Base-by-base conservation (phyloP, 2,113 vertebrate genomes). In the Addax nasomaculatus region DNA sequence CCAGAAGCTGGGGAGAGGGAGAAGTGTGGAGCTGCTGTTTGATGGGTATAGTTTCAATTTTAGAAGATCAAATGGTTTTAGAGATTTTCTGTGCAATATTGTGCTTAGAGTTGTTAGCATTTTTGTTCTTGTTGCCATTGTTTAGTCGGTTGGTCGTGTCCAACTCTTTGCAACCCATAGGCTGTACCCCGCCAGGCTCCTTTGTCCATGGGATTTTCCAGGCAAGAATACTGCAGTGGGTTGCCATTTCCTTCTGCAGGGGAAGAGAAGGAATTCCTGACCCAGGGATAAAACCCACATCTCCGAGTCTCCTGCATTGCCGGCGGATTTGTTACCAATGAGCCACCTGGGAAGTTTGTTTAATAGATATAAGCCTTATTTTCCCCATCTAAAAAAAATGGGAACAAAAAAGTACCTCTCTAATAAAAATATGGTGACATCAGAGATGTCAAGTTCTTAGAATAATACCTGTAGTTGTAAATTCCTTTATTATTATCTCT, bases 241-340 rank as follows among this genome's bases (percentile, higher is more conserved):
- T 39, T 73, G 5, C n/a, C 19, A 23, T 39, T 39, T 39, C 67
- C n/a, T 73, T 39, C 67, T 39, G n/a, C 67, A 73, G n/a, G 19
- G 67, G 19, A 73, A n/a, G 33, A 67, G 64, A 67, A 67, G 64
- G 4, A 17, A 36, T 73, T 73, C n/a, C n/a, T 39, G n/a, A 73
- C n/a, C 19, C 19, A 11, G 17, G 67, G 19, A 73, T 73, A 21
- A 73, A 73, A 73, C 17, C 67, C 19, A 39, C n/a, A 73, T 17
- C 8, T 36, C 64, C 2, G 0, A 67, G 33, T 67, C 19, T 39
- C 67, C 67, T 73, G 19, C n/a, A 73, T 6, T 73, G n/a, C n/a
- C 0, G 2, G 67, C 0, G 0, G 10, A 73, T 73, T 36, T 19
- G 23, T 73, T 73, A 73, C 67, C 67, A 39, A 11, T 23, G 67